Evolutionary conservation across 2,888 invertebrate species (phyloP).

Genomic region (Mythimna pallens): DNA sequence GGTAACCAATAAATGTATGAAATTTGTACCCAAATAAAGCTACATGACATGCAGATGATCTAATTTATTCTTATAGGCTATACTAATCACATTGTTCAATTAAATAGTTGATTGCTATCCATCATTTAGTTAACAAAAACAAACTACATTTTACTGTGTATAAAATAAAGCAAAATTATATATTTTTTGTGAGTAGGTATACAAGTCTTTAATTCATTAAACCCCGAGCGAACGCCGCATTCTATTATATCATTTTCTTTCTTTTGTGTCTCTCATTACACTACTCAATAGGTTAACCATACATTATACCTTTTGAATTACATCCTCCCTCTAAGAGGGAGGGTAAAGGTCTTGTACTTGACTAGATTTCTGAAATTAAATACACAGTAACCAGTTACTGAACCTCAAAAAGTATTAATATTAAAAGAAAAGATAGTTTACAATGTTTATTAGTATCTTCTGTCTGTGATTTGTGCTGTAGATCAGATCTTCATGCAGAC

Average conservation of each 20-base stretch:
- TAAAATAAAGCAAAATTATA: neutral
- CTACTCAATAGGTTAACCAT: no score
- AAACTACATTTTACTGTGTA: neutral
- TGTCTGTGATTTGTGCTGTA: no score
- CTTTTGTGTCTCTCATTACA: no score
- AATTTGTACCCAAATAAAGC: no score
- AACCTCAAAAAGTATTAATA: no score
- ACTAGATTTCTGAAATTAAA: neutral
- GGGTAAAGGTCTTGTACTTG: neutral
- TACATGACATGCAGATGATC: neutral
- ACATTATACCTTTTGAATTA: neutral
- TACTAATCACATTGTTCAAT: constrained; percentile 3
- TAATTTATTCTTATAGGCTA: neutral
- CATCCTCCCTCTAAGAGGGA: no score
- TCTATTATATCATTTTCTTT: no score
- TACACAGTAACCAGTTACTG: no score
- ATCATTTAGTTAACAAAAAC: neutral
- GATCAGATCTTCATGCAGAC: no score
- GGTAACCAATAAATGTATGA: no score
- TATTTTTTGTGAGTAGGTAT: neutral
- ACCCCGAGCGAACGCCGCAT: no score
- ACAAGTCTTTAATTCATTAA: neutral
- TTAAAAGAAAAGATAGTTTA: neutral
- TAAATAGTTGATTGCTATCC: neutral
- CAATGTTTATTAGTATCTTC: neutral